Evolutionary conservation across 2,797 vertebrate genomes (phyloP).

Genomic region (Chiroxiphia lanceolata): DNA sequence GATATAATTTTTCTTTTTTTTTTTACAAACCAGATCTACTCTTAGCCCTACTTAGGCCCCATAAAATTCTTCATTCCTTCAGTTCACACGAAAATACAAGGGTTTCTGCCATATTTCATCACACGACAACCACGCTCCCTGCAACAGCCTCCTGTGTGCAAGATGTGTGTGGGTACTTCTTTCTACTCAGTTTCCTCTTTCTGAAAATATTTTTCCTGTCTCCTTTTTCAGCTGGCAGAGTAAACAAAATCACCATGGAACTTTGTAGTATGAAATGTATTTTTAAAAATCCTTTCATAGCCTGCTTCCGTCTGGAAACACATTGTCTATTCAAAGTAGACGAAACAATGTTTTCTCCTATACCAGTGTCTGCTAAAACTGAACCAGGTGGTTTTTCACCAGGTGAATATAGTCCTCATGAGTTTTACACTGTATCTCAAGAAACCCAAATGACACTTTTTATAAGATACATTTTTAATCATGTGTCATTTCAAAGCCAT

Average conservation of each 20-base stretch:
- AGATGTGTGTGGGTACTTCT: not conserved
- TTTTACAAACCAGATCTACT: not conserved
- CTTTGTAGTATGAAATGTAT: not conserved
- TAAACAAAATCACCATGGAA: constrained; percentile 21
- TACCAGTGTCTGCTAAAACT: not conserved
- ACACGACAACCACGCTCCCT: not conserved
- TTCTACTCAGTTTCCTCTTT: constrained; percentile 34
- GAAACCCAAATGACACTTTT: not conserved
- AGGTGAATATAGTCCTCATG: not conserved
- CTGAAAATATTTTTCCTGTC: constrained; percentile 42
- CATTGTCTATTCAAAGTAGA: not conserved
- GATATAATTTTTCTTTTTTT: not conserved
- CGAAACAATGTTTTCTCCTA: not conserved
- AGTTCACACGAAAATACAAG: not conserved
- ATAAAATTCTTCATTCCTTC: not conserved
- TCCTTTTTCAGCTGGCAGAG: not conserved
- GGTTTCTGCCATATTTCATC: not conserved
- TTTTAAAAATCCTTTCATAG: constrained; percentile 28
- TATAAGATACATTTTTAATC: not conserved
- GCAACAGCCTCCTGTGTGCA: not conserved
- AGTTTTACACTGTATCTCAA: not conserved
- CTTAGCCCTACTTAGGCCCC: not conserved
- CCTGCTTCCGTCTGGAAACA: not conserved
- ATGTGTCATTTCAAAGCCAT: not conserved
- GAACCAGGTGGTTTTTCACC: not conserved